Conservation (phyloP, 2,113 vertebrate genomes). For the Natator depressus region DNA sequence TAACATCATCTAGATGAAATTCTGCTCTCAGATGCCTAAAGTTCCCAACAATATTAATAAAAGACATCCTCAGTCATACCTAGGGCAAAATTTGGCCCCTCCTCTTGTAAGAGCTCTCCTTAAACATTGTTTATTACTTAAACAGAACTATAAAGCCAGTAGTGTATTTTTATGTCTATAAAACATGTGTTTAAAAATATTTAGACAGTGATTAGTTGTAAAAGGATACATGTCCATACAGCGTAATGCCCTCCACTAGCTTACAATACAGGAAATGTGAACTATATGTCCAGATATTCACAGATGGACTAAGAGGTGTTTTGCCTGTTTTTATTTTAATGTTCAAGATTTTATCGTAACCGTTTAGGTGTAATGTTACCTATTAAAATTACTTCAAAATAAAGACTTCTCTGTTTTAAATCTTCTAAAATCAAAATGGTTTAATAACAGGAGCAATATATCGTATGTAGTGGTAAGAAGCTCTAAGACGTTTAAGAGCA, state of each 20-base stretch:
- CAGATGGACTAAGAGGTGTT: neutral
- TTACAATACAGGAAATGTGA: neutral
- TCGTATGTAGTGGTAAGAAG: neutral
- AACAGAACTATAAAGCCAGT: slow-evolving; percentile 16
- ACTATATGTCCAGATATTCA: neutral
- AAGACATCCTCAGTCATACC: neutral
- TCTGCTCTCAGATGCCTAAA: slow-evolving; percentile 14
- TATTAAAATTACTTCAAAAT: neutral
- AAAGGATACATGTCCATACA: neutral
- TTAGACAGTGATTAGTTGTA: slow-evolving; percentile 9
- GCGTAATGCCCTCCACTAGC: slow-evolving; percentile 5
- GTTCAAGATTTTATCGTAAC: neutral
- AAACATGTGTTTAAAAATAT: slow-evolving; percentile 40
- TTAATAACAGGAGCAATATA: neutral
- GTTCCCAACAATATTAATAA: neutral
- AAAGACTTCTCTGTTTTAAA: neutral
- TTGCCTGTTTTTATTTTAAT: accelerated
- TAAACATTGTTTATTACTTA: slow-evolving; percentile 47
- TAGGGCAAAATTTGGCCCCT: neutral
- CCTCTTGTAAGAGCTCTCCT: neutral
- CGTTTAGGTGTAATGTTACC: neutral
- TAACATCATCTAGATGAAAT: slow-evolving; percentile 28
- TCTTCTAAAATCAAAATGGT: neutral
- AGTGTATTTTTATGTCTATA: slow-evolving; percentile 1
- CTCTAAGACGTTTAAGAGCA: neutral